Evolutionary conservation across 2,113 vertebrate genomes (phyloP).

Genomic region (Lucifuga dentata): DNA sequence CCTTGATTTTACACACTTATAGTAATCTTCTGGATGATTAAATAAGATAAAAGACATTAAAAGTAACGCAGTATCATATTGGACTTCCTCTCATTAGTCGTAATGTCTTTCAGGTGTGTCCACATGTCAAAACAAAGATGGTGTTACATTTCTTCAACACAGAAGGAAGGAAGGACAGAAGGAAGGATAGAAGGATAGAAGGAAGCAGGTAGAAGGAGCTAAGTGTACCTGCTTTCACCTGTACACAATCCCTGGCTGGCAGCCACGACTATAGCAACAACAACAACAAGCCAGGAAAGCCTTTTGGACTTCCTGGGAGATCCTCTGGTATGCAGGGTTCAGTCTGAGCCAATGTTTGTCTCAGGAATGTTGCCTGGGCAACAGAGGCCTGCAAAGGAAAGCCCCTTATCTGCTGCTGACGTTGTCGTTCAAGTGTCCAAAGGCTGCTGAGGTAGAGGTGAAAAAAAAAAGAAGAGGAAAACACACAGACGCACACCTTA

Average conservation of each 20-base stretch:
- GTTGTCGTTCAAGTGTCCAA: conserved; percentile 73
- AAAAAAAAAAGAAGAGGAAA: conserved; percentile 22
- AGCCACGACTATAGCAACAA: conserved; percentile 79
- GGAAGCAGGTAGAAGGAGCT: conserved; percentile 20
- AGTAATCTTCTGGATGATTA: not conserved
- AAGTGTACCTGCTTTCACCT: conserved; percentile 64
- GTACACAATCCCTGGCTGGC: conserved; percentile 47
- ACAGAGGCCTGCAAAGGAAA: conserved; percentile 80
- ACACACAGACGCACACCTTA: conserved; percentile 48
- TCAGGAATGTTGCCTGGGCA: conserved; percentile 80
- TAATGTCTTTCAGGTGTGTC: conserved; percentile 56
- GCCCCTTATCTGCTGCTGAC: conserved; percentile 77
- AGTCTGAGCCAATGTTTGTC: conserved; percentile 82
- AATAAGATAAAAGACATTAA: not conserved
- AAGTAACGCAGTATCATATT: not conserved
- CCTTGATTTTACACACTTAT: not conserved
- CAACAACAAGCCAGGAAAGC: conserved; percentile 77
- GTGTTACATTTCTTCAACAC: conserved; percentile 24
- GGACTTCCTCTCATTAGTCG: not conserved
- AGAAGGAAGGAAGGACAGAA: too few species aligned
- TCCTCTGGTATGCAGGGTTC: conserved; percentile 71
- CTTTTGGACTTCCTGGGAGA: conserved; percentile 73
- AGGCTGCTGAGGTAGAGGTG: conserved; percentile 54
- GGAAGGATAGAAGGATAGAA: not conserved
- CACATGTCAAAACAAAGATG: not conserved